Base-by-base conservation (phyloP, 2,113 vertebrate genomes). In the Myrmecophaga tridactyla region DNA sequence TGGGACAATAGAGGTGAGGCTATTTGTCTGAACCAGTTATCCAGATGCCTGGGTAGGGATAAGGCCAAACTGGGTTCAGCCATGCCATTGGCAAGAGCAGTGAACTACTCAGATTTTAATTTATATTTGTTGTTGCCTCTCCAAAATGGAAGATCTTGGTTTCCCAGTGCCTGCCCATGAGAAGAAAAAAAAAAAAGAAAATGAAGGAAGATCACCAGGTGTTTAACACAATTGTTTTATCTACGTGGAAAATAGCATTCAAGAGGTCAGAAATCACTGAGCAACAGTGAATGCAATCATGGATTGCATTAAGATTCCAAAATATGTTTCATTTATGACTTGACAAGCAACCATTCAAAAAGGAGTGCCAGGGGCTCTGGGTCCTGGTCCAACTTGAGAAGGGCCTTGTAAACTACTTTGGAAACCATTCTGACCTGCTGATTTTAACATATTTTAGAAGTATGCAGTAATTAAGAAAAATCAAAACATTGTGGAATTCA, bases 1-100 rank as follows among this genome's bases (percentile, higher is more conserved):
- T 3, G 29, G 14, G 5, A 36, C 77, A 23, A 23, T 1, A 53
- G 27, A 69, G 3, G 25, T 4, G 46, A 48, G 48, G 8, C 18
- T 3, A 11, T 9, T 4, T 62, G 2, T 25, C 12, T 2, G 27
- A 46, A 12, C 25, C 48, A 21, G 69, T 0, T 10, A 7, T 2
- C 46, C 4, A 2, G 27, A 39, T 23, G 7, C 27, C 27, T 11
- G 21, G 36, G 27, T 18, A 73, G 41, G 12, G 11, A 15, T 14
- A 34, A 63, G 62, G 10, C 14, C 23, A 29, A 56, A 56, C 53
- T 56, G 27, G 27, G 53, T 5, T 4, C 10, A 2, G 0, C 10
- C 0, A 0, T 1, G 1, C 36, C 6, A 1, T 10, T 7, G 27
- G 20, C 77, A 20, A 88, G 48, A 78, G 29, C 12, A 25, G 53